These are phyloP conservation scores for Corythornis vintsioides DNA, from an alignment of 2,113 vertebrate genomes.

Conservation along the genomic window DNA sequence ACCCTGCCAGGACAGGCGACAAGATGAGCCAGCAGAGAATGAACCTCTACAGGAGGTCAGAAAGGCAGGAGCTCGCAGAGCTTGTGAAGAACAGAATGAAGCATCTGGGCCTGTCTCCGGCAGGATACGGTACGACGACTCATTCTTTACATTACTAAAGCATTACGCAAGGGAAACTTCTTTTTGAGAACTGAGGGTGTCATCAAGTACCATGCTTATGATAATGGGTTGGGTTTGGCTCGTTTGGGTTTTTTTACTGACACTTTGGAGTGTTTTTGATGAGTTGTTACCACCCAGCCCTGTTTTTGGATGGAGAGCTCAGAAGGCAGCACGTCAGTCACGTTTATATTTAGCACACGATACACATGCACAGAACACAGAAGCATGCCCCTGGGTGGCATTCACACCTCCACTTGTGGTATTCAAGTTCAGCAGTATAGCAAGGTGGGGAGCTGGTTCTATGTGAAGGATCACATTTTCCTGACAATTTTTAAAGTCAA, in stretches of 20 bases:
- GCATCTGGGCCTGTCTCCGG: conserved; percentile 90
- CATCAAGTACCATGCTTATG: not conserved
- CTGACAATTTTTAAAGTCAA: not conserved
- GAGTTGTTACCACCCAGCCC: not conserved
- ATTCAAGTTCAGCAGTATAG: not conserved
- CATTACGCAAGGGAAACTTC: not conserved
- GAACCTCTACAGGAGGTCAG: conserved; percentile 87
- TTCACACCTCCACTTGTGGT: too few species aligned
- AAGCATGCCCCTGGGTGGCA: not conserved
- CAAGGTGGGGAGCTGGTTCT: not conserved
- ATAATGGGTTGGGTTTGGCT: not conserved
- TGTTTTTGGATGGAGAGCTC: not conserved
- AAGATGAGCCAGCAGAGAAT: conserved; percentile 87
- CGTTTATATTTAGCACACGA: not conserved
- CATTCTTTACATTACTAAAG: not conserved
- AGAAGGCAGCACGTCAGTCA: not conserved
- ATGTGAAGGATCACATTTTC: not conserved
- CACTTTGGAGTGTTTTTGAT: not conserved
- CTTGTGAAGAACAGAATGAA: conserved; percentile 95
- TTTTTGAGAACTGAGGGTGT: not conserved
- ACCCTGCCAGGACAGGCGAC: conserved; percentile 80
- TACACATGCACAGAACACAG: not conserved
- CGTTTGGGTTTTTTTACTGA: not conserved
- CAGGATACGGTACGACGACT: conserved; percentile 83
- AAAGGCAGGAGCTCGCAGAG: conserved; percentile 92